phyloP scores from a whole-genome alignment of 1,140 invertebrate species.

The Euwallacea fornicatus region DNA sequence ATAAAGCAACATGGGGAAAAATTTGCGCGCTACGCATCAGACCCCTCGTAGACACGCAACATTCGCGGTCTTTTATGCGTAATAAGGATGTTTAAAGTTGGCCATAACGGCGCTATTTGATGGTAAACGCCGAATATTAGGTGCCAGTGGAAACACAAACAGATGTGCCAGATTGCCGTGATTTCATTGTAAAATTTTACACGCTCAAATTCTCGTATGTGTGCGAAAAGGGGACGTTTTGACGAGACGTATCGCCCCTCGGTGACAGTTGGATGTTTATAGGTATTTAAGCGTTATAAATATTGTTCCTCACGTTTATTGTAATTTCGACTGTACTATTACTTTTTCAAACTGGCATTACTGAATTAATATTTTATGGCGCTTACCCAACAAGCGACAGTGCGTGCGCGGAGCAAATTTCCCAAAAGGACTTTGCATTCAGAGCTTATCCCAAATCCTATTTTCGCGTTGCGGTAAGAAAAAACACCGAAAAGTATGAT shows the following conservation, averaged over 20 bases:
- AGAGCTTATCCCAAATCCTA: conserved; percentile 37
- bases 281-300: too few species aligned
- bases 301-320: too few species aligned
- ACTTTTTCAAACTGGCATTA: too few species aligned
- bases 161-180: conserved; percentile 31
- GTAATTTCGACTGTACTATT: too few species aligned
- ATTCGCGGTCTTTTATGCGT: conserved; percentile 30
- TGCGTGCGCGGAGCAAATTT: conserved; percentile 22
- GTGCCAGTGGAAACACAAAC: conserved; percentile 25
- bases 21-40: conserved; percentile 18
- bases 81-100: conserved; percentile 35
- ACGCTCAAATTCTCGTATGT: conserved; percentile 19
- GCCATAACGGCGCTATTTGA: conserved; percentile 19
- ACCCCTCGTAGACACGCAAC: conserved; percentile 10
- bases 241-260: conserved; percentile 1
- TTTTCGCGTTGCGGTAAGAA: conserved; percentile 32
- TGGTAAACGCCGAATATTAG: conserved; percentile 31
- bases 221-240: conserved; percentile 12
- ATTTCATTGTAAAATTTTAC: conserved; percentile 32
- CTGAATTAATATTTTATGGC: conserved; percentile 1
- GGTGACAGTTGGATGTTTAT: too few species aligned
- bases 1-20: conserved; percentile 28
- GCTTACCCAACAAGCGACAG: conserved; percentile 1
- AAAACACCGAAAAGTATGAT: conserved; percentile 35
- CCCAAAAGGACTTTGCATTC: conserved; percentile 36